Evolutionary conservation across 2,797 vertebrate genomes (phyloP).

Genomic region (Microhierax caerulescens): DNA sequence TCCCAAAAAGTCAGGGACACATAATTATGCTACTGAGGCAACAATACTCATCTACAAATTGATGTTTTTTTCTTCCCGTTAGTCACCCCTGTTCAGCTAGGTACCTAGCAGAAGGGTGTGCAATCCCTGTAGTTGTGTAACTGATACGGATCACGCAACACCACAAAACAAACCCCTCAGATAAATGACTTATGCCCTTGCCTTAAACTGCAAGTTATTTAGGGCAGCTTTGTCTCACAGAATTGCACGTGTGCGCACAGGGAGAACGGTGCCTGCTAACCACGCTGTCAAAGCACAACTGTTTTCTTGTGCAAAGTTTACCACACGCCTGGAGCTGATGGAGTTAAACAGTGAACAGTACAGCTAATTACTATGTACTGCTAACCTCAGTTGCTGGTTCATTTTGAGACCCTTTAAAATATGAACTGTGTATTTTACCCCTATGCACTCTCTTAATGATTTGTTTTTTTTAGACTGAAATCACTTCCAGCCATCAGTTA

Average conservation of each 20-base stretch:
- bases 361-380: slow-evolving; percentile 77
- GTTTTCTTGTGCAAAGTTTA: neutral
- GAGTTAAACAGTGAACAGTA: slow-evolving; percentile 75
- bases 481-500: slow-evolving; percentile 94
- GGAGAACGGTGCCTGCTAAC: neutral
- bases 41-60: neutral
- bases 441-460: slow-evolving; percentile 89
- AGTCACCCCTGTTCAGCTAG: neutral
- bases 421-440: slow-evolving; percentile 93
- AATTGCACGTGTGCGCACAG: neutral
- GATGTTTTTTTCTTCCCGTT: neutral
- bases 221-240: neutral
- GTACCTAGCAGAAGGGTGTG: accelerated
- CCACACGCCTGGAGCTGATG: slow-evolving; percentile 41
- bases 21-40: neutral
- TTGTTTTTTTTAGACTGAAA: slow-evolving; percentile 95
- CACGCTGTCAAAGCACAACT: neutral
- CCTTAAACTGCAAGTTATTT: neutral
- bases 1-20: neutral
- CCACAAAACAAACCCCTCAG: neutral
- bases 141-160: accelerated
- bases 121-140: neutral
- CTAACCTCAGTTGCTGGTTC: slow-evolving; percentile 79
- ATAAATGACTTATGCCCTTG: accelerated
- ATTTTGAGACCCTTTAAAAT: slow-evolving; percentile 85